These are phyloP conservation scores for Patiria miniata DNA, from an alignment of 35 echinoderm and acorn worm species.

Conservation along the genomic window DNA sequence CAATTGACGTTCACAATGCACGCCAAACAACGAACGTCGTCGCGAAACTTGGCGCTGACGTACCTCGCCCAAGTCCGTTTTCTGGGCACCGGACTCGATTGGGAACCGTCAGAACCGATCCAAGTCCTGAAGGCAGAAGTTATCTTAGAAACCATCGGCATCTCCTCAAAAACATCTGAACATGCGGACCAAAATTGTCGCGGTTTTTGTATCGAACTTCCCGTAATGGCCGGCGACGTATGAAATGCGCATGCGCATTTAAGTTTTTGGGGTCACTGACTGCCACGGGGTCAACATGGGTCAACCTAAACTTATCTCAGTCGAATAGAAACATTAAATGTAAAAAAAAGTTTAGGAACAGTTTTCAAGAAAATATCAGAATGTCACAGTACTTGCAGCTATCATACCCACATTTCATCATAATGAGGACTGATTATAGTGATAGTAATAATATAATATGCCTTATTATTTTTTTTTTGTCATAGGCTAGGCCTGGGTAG, in stretches of 20 bases:
- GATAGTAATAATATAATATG: no score
- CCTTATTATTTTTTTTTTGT: no score
- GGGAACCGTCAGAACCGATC: constrained; percentile 14
- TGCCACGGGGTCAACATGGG: no score
- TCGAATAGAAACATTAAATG: background rate
- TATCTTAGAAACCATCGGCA: constrained; percentile 4
- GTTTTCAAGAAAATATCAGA: no score
- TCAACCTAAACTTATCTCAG: constrained; percentile 11
- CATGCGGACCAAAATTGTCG: background rate
- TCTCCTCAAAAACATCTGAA: background rate
- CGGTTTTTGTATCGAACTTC: background rate
- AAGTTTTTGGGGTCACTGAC: background rate
- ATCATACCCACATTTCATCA: no score
- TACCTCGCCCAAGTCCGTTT: constrained; percentile 16
- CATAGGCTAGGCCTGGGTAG: no score
- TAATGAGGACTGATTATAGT: no score
- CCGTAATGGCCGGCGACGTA: background rate
- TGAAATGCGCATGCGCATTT: background rate
- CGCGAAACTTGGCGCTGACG: background rate
- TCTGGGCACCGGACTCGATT: background rate
- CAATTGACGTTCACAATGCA: background rate
- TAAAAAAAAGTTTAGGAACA: no score
- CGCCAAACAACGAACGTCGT: background rate
- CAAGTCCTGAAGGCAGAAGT: constrained; percentile 21
- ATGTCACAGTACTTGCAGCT: no score